phyloP scores from a whole-genome alignment of 1,140 invertebrate genomes.

The Brachionus asplanchnoidis region DNA sequence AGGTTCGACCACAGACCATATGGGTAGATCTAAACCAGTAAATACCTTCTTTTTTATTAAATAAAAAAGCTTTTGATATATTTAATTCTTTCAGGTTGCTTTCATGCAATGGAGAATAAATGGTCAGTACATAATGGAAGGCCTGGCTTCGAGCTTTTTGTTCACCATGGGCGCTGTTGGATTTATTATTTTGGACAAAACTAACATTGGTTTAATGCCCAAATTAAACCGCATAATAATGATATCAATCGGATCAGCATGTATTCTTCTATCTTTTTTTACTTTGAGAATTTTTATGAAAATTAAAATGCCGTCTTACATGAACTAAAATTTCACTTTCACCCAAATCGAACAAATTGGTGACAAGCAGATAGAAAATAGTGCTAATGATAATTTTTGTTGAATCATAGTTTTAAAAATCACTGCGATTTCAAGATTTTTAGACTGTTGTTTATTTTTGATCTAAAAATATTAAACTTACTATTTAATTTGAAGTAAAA shows the following conservation, averaged over 20 bases:
- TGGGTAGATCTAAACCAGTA: slow-evolving; percentile 79
- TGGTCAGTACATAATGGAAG: slow-evolving; percentile 98
- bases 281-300: slow-evolving; percentile 97
- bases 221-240: slow-evolving; percentile 85
- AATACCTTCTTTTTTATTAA: slow-evolving; percentile 45
- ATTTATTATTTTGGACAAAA: slow-evolving; percentile 90
- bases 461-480: not conserved
- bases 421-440: not conserved
- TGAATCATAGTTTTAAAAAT: not conserved
- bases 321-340: not conserved
- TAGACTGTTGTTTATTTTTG: not conserved
- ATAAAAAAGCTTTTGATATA: not conserved
- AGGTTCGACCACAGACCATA: slow-evolving; percentile 91
- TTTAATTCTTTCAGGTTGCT: slow-evolving; percentile 66
- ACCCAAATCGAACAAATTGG: not conserved
- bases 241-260: slow-evolving; percentile 84
- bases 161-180: slow-evolving; percentile 91
- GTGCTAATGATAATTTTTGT: not conserved
- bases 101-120: slow-evolving; percentile 98
- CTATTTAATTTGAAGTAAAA: not conserved
- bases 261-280: slow-evolving; percentile 86
- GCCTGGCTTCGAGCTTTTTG: slow-evolving; percentile 87
- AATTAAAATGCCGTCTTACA: slow-evolving; percentile 80
- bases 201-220: slow-evolving; percentile 81
- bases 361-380: not conserved